Evolutionary conservation across 53 echinoderm and acorn worm genomes (phyloP).

Genomic region (Echinarachnius parma): DNA sequence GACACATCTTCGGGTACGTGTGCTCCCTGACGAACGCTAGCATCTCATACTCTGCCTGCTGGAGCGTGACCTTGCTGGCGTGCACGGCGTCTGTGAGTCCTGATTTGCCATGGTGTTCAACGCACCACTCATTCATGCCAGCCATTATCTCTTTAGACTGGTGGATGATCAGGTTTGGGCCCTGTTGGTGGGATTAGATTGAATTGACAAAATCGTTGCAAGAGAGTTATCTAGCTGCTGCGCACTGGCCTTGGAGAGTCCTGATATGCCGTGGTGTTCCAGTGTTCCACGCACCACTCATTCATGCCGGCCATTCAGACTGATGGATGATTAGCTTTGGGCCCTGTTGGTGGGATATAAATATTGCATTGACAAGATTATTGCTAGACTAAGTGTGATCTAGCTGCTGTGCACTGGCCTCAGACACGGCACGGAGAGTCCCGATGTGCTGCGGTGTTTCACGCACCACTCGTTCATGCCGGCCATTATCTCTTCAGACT

Average conservation of each 20-base stretch:
- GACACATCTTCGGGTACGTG: constrained; percentile 67
- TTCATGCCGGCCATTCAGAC: constrained; percentile 80
- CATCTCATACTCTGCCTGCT: constrained; percentile 95
- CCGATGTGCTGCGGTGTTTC: constrained; percentile 76
- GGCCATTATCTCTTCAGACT: constrained; percentile 67
- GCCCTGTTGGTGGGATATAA: too few relatives aligned
- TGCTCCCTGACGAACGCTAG: constrained; percentile 83
- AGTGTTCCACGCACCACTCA: constrained; percentile 86
- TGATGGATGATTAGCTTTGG: constrained; percentile 90
- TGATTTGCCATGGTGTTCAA: constrained; percentile 73
- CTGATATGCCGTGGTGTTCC: constrained; percentile 71
- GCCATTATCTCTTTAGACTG: constrained; percentile 73
- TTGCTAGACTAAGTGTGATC: too few relatives aligned
- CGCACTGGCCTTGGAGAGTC: too few relatives aligned
- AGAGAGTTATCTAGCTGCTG: too few relatives aligned
- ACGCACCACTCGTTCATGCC: constrained; percentile 93
- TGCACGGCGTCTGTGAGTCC: constrained; percentile 77
- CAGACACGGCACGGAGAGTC: too few relatives aligned
- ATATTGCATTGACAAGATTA: too few relatives aligned
- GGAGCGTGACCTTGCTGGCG: constrained; percentile 67
- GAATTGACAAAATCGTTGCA: too few relatives aligned
- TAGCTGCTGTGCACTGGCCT: too few relatives aligned
- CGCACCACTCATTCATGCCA: constrained; percentile 91
- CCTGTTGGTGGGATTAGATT: constrained; percentile 44
- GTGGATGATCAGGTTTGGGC: constrained; percentile 87